Conservation (phyloP, 2,113 vertebrate genomes). For the Nerophis lumbriciformis region DNA sequence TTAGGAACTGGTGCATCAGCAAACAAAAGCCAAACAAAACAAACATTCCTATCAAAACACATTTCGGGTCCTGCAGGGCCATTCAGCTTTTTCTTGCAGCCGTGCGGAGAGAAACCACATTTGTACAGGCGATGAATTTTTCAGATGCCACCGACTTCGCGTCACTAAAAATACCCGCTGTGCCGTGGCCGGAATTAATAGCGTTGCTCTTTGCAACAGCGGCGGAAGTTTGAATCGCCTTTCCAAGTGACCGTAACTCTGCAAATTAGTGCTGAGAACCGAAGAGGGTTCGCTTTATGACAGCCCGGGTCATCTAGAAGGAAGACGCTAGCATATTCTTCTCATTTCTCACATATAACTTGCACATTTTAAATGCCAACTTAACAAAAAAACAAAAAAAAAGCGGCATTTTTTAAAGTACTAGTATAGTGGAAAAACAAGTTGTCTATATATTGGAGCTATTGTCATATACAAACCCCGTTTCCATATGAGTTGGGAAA, state of each 20-base stretch:
- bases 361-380: too few relatives aligned
- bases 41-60: background rate
- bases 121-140: slow-evolving; percentile 26
- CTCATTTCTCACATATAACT: too few relatives aligned
- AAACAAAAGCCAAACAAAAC: too few relatives aligned
- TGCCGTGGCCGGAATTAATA: slow-evolving; percentile 13
- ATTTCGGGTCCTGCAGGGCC: background rate
- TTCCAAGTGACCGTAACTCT: background rate
- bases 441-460: too few relatives aligned
- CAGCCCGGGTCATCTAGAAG: background rate
- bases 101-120: background rate
- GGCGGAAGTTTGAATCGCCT: background rate
- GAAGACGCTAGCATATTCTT: background rate
- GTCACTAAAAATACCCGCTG: slow-evolving; percentile 6
- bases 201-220: background rate
- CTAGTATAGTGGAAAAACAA: too few relatives aligned
- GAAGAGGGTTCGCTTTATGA: background rate
- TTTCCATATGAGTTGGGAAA: too few relatives aligned
- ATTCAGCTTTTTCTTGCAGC: slow-evolving; percentile 6
- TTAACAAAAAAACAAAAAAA: background rate
- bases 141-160: slow-evolving; percentile 3
- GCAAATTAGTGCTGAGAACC: background rate
- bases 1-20: too few relatives aligned
- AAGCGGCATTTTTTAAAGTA: too few relatives aligned
- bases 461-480: too few relatives aligned